Conservation (phyloP, 2,888 invertebrate genomes). For the Coecobrya sp. region DNA sequence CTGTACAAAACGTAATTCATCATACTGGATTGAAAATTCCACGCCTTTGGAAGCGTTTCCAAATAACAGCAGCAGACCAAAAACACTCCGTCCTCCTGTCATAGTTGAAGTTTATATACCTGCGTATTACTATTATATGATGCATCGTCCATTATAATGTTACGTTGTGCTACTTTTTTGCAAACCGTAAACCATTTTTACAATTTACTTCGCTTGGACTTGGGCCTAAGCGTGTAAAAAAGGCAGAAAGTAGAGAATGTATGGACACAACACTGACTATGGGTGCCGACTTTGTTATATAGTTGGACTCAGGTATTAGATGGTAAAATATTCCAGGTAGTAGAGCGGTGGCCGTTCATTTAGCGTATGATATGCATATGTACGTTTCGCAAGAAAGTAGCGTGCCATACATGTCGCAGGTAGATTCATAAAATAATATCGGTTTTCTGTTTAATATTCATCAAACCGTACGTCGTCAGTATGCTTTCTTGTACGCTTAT, state of each 20-base stretch:
- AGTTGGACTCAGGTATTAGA: not conserved
- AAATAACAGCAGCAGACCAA: not conserved
- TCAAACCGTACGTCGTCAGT: conserved; percentile 48
- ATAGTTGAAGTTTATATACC: not conserved
- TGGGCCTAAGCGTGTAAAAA: conserved; percentile 6
- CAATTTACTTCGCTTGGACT: not conserved
- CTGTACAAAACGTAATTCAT: conserved; percentile 28
- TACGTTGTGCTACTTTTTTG: conserved; percentile 36
- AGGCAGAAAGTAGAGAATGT: not conserved
- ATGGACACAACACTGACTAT: not conserved
- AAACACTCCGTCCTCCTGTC: conserved; percentile 1
- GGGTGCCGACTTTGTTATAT: conserved; percentile 29
- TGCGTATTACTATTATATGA: conserved; percentile 5
- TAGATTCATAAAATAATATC: conserved; percentile 58
- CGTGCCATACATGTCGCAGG: conserved; percentile 43
- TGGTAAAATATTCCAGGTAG: conserved; percentile 40
- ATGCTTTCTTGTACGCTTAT: conserved; percentile 40
- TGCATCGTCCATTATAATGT: conserved; percentile 19
- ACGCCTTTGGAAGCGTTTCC: conserved; percentile 1
- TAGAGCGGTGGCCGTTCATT: conserved; percentile 12
- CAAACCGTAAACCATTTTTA: conserved; percentile 42
- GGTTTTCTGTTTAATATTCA: conserved; percentile 75
- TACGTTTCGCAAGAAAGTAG: not conserved
- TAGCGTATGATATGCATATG: not conserved
- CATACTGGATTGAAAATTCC: conserved; percentile 17